These are phyloP conservation scores for Norana najaformis DNA, from an alignment of 2,888 invertebrate genomes.

Conservation along the genomic window DNA sequence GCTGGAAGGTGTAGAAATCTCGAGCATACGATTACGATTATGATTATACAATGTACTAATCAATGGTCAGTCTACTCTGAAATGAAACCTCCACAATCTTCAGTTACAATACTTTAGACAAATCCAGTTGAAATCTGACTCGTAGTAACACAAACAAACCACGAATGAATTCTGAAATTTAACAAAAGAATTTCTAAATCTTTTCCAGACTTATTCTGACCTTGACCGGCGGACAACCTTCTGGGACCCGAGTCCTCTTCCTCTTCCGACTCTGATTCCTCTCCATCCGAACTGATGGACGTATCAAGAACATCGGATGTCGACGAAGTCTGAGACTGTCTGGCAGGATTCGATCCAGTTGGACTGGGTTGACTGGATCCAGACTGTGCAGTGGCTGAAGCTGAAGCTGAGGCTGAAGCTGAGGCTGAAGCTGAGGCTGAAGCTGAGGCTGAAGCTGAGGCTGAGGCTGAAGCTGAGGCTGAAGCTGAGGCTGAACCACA, in stretches of 20 bases:
- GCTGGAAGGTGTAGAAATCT: too few relatives aligned
- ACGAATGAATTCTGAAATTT: background rate
- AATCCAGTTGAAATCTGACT: too few relatives aligned
- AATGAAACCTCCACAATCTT: too few relatives aligned
- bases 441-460: background rate
- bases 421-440: background rate
- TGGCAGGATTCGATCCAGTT: background rate
- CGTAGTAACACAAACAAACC: too few relatives aligned
- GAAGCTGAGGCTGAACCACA: background rate
- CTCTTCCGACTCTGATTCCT: background rate
- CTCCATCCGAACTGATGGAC: background rate
- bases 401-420: background rate
- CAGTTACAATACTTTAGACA: too few relatives aligned
- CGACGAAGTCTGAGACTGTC: background rate
- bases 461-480: background rate
- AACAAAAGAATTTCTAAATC: background rate
- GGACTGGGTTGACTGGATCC: background rate
- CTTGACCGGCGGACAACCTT: background rate
- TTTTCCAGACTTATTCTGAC: background rate
- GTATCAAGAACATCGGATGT: background rate
- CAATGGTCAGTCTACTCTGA: too few relatives aligned
- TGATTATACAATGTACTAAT: too few relatives aligned
- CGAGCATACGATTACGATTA: too few relatives aligned
- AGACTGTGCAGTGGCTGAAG: too few relatives aligned
- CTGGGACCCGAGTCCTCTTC: background rate